A percentile compares a stretch with the other conserved stretches of the same genome.
Evolutionary conservation across 2,888 invertebrate species (phyloP).

Genomic region (Drosophila austrosaltans): DNA sequence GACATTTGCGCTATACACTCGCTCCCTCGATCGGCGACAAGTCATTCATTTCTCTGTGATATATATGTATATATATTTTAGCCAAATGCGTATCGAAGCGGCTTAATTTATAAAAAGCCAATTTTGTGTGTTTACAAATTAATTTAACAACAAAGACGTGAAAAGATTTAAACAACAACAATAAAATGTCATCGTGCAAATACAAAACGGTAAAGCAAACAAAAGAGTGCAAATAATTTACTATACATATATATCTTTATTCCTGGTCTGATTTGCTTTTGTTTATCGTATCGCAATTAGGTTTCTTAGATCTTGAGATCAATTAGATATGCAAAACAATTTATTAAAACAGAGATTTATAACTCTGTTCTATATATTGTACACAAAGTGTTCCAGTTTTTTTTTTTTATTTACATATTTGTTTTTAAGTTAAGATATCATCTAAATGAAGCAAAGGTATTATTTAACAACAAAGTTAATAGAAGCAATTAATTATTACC

Average conservation of each 20-base stretch:
- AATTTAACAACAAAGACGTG: constrained; percentile 46
- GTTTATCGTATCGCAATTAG: constrained; percentile 40
- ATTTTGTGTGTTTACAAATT: constrained; percentile 42
- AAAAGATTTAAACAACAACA: constrained; percentile 35
- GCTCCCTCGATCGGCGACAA: constrained; percentile 25
- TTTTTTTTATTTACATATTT: background rate
- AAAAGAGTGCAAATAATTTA: constrained; percentile 25
- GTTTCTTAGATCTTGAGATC: constrained; percentile 42
- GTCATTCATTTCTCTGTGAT: constrained; percentile 39
- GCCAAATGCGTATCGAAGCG: constrained; percentile 49
- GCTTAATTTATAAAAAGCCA: constrained; percentile 59
- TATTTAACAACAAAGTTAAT: background rate
- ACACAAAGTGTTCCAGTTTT: background rate
- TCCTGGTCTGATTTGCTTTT: constrained; percentile 7
- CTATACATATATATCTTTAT: background rate
- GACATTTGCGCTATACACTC: constrained; percentile 62
- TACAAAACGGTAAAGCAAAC: constrained; percentile 59
- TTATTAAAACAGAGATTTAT: constrained; percentile 27
- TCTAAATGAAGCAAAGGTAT: background rate
- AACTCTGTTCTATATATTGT: constrained; percentile 25
- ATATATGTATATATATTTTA: constrained; percentile 29
- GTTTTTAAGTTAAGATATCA: constrained; percentile 12
- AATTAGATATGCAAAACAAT: constrained; percentile 49
- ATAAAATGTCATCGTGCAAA: constrained; percentile 57
- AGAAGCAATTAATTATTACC: background rate